Percentiles rank a stretch among this genome's conserved stretches.
Conservation (phyloP, 2,113 vertebrate genomes). For the Oreochromis spilurus region DNA sequence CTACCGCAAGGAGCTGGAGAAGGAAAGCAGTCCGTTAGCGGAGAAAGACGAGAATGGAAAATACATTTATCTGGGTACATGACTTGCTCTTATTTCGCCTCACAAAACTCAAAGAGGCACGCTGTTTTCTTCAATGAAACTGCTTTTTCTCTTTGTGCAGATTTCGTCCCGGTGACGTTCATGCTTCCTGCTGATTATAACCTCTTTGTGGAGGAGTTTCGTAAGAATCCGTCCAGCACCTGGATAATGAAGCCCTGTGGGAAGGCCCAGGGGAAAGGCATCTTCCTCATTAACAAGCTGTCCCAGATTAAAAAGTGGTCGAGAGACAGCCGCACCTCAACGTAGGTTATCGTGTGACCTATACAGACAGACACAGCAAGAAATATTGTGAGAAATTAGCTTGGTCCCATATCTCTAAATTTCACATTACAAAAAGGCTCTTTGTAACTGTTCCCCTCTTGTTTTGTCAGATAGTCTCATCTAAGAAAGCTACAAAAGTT, state of each 20-base stretch:
- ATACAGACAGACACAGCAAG: background rate
- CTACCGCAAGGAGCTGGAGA: constrained; percentile 93
- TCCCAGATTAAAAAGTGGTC: constrained; percentile 99
- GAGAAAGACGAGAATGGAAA: constrained; percentile 97
- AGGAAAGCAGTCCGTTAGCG: constrained; percentile 88
- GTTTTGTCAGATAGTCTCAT: background rate
- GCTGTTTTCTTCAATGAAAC: background rate
- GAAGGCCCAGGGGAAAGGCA: constrained; percentile 97
- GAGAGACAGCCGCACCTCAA: constrained; percentile 91
- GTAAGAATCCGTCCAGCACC: constrained; percentile 94
- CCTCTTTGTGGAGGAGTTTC: constrained; percentile 95
- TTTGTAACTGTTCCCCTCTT: background rate
- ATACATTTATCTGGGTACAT: constrained; percentile 87
- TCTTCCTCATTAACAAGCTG: constrained; percentile 98
- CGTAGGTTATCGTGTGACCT: constrained; percentile 71
- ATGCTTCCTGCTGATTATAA: constrained; percentile 98
- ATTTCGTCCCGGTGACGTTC: constrained; percentile 96
- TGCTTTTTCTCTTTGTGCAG: constrained; percentile 55
- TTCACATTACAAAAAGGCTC: background rate
- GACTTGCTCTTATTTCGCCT: background rate
- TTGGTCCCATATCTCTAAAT: background rate
- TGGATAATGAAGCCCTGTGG: constrained; percentile 99
- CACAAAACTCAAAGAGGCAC: background rate
- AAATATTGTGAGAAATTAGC: background rate
- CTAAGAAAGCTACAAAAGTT: background rate